Conservation (phyloP, 2,888 invertebrate species). For the Trichopoda pennipes region DNA sequence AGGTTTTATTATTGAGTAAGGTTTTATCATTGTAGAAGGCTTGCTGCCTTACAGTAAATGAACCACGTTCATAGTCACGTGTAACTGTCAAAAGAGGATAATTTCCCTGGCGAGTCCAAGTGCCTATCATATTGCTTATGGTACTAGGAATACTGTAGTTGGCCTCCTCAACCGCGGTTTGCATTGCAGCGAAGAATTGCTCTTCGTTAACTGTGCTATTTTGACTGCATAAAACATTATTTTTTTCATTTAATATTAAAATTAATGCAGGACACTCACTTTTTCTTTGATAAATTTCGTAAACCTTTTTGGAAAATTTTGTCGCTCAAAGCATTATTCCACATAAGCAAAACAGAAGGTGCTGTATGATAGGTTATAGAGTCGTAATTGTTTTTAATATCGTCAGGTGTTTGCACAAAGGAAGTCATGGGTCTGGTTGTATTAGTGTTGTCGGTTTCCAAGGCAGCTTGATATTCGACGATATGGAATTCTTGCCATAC, state of each 20-base stretch:
- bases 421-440: slow-evolving; percentile 91
- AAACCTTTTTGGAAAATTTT: slow-evolving; percentile 75
- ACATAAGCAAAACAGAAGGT: slow-evolving; percentile 83
- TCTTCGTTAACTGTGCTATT: neutral
- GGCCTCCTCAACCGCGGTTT: neutral
- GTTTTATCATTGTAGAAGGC: slow-evolving; percentile 71
- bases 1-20: slow-evolving; percentile 63
- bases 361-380: slow-evolving; percentile 94
- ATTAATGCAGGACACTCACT: slow-evolving; percentile 70
- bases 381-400: slow-evolving; percentile 91
- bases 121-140: neutral
- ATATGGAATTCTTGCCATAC: slow-evolving; percentile 3
- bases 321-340: slow-evolving; percentile 76
- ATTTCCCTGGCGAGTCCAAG: neutral
- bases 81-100: slow-evolving; percentile 79
- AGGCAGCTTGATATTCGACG: slow-evolving; percentile 84
- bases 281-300: slow-evolving; percentile 74
- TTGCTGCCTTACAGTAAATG: slow-evolving; percentile 82
- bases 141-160: neutral
- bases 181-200: neutral
- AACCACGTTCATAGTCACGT: slow-evolving; percentile 81
- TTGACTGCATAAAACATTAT: neutral
- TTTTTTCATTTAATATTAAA: too few relatives aligned
- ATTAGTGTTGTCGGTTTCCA: slow-evolving; percentile 87
- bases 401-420: slow-evolving; percentile 88